Evolutionary conservation across 2,888 invertebrate genomes (phyloP), one percentile per base, ranked within the genome.

Genomic region (Drosophila colorata): DNA sequence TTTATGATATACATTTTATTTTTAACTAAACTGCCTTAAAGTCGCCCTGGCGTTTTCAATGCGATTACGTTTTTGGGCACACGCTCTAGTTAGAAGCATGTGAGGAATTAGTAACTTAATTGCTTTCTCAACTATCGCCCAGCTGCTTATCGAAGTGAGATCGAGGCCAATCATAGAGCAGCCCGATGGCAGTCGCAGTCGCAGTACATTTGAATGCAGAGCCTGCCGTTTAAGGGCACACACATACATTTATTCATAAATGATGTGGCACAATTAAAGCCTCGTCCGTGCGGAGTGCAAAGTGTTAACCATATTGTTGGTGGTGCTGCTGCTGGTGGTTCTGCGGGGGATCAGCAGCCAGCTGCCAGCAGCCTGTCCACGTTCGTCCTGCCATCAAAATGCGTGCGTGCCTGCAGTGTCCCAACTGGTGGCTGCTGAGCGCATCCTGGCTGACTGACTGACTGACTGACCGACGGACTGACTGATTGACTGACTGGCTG

Each of bases 311-410:
- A 74, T 81, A 79, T 77, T 82, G 87, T 78, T 67, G 75, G 65
- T 56, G 63, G 58, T 69, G 38, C 25, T 16, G 31, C 14, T 40
- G 52, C 9, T 31, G 28, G 8, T 31, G 31, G 31, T 31, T 31
- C 11, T 11, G 13, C 11, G 11, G 11, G 25, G 33, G 33, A 33
- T 33, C 33, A 4, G 33, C 33, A 28, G 49, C 37, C 58, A 52
- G 76, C 31, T 55, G 46, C 43, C 68, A 72, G 57, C 61, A 72
- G 69, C 64, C 64, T 72, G 77, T 71, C 68, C 86, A 83, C 83
- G 83, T 83, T 83, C 87, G 73, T 82, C 87, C 77, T 74, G 78
- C 52, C 87, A 85, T 79, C 83, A 79, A 80, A 74, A 75, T 87
- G 86, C 68, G 83, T 85, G 83, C 83, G 86, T 84, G 83, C 86